Conservation (phyloP, 2,888 invertebrate species). For the Hydroisotoma schaefferi region DNA sequence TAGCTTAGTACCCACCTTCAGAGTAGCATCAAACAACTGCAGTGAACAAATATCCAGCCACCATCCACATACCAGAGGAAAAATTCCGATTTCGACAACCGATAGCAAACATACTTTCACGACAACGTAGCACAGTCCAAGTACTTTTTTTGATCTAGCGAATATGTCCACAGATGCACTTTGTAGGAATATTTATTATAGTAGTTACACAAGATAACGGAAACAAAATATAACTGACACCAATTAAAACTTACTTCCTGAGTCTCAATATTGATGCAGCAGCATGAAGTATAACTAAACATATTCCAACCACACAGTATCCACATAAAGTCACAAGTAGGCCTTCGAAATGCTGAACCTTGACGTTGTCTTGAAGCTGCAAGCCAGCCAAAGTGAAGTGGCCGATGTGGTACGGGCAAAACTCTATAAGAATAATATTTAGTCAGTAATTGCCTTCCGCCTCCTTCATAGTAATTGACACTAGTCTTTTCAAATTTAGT, state of each 20-base stretch:
- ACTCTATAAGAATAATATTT: constrained; percentile 60
- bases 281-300: constrained; percentile 74
- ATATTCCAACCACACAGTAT: constrained; percentile 82
- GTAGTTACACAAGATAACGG: neutral
- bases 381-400: constrained; percentile 72
- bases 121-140: constrained; percentile 89
- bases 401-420: constrained; percentile 94
- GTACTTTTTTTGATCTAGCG: constrained; percentile 69
- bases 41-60: constrained; percentile 98
- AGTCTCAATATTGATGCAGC: neutral
- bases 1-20: constrained; percentile 60
- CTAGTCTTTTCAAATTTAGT: constrained; percentile 49
- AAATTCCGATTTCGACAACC: constrained; percentile 93
- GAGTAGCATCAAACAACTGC: constrained; percentile 82
- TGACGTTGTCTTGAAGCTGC: constrained; percentile 64
- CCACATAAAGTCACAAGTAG: constrained; percentile 87
- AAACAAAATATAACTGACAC: neutral
- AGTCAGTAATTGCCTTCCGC: no score
- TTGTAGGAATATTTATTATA: neutral
- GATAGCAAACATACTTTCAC: constrained; percentile 88
- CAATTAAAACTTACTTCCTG: neutral
- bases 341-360: constrained; percentile 84
- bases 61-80: constrained; percentile 97
- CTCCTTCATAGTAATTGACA: neutral
- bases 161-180: constrained; percentile 6